Conservation (phyloP, 2,797 vertebrate species). For the Aulostomus chinensis region DNA sequence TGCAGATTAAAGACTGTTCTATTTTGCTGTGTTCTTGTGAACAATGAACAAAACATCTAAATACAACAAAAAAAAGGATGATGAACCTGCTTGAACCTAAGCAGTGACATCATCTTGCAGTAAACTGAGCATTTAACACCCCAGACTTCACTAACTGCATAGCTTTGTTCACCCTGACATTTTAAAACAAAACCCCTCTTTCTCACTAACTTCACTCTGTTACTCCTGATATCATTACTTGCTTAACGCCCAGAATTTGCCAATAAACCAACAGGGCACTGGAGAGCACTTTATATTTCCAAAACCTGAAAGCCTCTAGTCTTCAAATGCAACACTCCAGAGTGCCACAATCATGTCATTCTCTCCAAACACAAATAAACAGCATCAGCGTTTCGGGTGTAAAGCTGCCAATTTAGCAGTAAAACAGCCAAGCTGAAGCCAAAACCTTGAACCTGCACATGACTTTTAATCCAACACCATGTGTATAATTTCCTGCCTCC, state of each 20-base stretch:
- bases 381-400: slow-evolving; percentile 4
- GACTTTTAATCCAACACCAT: slow-evolving; percentile 18
- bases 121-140: too few species aligned
- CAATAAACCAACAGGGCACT: slow-evolving; percentile 15
- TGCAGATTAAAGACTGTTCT: too few species aligned
- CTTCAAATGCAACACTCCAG: slow-evolving; percentile 3
- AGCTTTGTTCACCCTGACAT: slow-evolving; percentile 22
- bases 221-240: slow-evolving; percentile 1
- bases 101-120: too few species aligned
- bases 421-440: slow-evolving; percentile 3
- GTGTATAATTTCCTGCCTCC: background rate
- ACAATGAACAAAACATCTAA: too few species aligned
- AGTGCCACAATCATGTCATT: slow-evolving; percentile 8
- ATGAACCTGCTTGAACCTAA: too few species aligned
- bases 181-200: slow-evolving; percentile 12
- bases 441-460: slow-evolving; percentile 22
- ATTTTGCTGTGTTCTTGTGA: too few species aligned
- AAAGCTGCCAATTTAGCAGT: slow-evolving; percentile 9
- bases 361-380: slow-evolving; percentile 2
- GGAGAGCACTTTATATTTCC: slow-evolving; percentile 3
- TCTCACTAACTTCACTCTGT: slow-evolving; percentile 2
- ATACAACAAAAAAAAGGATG: too few species aligned
- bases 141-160: background rate
- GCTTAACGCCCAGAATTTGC: background rate
- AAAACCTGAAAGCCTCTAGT: slow-evolving; percentile 5